Percentiles rank a stretch among this genome's conserved stretches.
phyloP scores from a whole-genome alignment of 2,888 invertebrate genomes.

The Lysandra bellargus region DNA sequence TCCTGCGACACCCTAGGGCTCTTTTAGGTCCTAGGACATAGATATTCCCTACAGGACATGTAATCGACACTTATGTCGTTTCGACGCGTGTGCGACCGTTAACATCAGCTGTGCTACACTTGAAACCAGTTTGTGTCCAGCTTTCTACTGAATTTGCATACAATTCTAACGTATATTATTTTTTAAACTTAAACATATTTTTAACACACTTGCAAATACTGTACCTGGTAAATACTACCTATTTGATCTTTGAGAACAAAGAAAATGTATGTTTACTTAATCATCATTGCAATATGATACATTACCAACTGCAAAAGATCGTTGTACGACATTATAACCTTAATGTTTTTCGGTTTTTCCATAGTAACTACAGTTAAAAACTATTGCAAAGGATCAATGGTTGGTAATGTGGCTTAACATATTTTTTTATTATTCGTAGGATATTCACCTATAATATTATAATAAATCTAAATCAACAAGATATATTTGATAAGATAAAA shows the following conservation, averaged over 20 bases:
- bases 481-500: too few species aligned
- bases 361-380: too few species aligned
- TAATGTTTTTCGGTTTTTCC: too few species aligned
- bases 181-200: background rate
- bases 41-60: background rate
- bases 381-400: too few species aligned
- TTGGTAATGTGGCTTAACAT: too few species aligned
- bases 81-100: background rate
- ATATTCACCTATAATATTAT: too few species aligned
- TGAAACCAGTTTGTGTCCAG: constrained; percentile 4
- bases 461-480: too few species aligned
- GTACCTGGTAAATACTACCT: background rate
- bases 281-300: background rate
- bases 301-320: background rate
- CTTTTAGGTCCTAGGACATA: background rate
- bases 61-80: background rate
- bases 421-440: too few species aligned
- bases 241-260: background rate
- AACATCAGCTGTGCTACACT: constrained; percentile 21
- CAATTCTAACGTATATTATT: constrained; percentile 21
- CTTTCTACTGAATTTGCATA: constrained; percentile 27
- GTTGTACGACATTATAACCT: background rate
- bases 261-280: background rate
- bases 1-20: background rate
- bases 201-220: background rate